Evolutionary conservation across 2,113 vertebrate species (phyloP), one percentile per base, ranked within the genome.

Genomic region (Clupea harengus): DNA sequence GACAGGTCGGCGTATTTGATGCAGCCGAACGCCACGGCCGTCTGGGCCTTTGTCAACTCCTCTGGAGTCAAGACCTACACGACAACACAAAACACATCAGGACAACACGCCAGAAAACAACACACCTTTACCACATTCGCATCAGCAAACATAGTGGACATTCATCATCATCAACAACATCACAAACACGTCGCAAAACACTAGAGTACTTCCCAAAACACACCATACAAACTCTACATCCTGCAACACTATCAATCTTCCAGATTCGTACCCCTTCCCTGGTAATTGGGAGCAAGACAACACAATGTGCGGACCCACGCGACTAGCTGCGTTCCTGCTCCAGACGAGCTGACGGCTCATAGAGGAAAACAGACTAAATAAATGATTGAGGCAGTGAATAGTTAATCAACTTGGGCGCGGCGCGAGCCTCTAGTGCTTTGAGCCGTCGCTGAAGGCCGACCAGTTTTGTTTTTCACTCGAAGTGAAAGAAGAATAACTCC

Each of bases 1-100:
- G 96, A 99, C 11, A 99, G 96, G 90, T 99, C 98, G n/a, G 98
- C 97, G 0, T 99, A 99, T 75, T 97, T 99, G 88, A 99, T 97
- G 86, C 98, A 99, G 18, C 98, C 98, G 15, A 98, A 99, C 0
- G 98, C 97, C 0, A 99, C 97, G 0, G 98, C 95, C 0, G 86
- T 95, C 94, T 99, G 97, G 13, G 98, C 98, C 87, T 95, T 96
- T 5, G 83, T 89, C 88, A 99, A 88, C 91, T 99, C 98, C 39
- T 98, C 96, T 0, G 95, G 89, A 0, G 95, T 97, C 90, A 99
- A 83, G 17, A 95, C 95, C 95, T 96, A 88, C 13, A n/a, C 11
- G 44, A 49, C 52, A 18, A 18, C 52, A 54, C 52, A 52, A 10
- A 22, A 8, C 9, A 49, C 47, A 49, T 49, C 47, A 49, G 9